Evolutionary conservation across 2,113 vertebrate genomes (phyloP), one percentile per base, ranked within the genome.

Genomic region (Cathartes aura): DNA sequence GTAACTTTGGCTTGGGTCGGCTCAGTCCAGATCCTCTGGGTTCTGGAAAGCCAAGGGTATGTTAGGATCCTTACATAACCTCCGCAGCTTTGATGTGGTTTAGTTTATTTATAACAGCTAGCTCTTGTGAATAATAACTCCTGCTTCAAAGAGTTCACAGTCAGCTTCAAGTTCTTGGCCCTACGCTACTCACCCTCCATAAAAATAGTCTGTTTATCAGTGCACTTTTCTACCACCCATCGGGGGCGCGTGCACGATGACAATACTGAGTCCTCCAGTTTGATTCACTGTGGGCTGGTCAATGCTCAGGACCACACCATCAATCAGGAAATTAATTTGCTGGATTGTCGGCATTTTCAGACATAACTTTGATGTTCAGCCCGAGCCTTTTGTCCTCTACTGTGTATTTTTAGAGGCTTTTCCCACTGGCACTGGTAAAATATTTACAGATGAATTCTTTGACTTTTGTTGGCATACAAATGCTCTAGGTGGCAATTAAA

Each of bases 81-180:
- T 95, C 89, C 4, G 2, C 40, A 12, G 71, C 92, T 97, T 97
- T 97, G 87, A 96, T 96, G 95, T 94, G 87, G 85, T 71, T 92
- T 87, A 34, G 87, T 96, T 96, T 98, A 95, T 98, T 98, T 97
- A 93, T 94, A 95, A 86, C 91, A 67, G 67, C 47, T 75, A 70
- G 36, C 47, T 89, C 67, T 96, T 91, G 55, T 75, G 93, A 93
- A 95, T 92, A 95, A 91, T 59, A 80, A 92, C 75, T 94, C 89
- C 85, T 74, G 15, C 76, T 94, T 95, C 94, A 95, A 91, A 97
- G 89, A 22, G 43, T 75, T 93, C 73, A 47, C 8, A 89, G 72
- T 48, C 75, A 60, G 72, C n/a, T 88, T 56, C 40, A 50, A 84
- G 62, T 75, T 76, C 74, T 70, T 74, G 71, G 59, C 55, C 75